These are phyloP conservation scores for Isaurus tuberculatus DNA, from an alignment of 92 coral and sea anemone species.

Conservation along the genomic window DNA sequence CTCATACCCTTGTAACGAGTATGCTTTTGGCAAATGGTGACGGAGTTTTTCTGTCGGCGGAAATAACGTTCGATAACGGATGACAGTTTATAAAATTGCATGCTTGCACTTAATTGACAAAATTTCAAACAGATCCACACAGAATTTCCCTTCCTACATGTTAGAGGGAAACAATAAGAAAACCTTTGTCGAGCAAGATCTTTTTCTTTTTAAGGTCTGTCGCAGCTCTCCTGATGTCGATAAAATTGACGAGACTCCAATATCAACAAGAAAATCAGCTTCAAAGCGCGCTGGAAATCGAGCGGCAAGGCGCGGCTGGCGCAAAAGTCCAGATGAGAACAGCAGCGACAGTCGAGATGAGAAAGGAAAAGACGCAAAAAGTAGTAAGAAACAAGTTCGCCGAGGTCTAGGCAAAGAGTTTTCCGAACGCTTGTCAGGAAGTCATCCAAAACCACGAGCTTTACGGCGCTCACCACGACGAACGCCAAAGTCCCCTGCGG, in stretches of 20 bases:
- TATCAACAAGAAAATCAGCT: constrained; percentile 65
- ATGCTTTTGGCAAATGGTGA: too few relatives aligned
- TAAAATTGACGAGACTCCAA: constrained; percentile 69
- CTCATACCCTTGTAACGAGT: too few relatives aligned
- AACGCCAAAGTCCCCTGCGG: neutral
- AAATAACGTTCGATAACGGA: too few relatives aligned
- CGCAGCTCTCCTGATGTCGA: constrained; percentile 27
- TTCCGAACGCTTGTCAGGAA: constrained; percentile 48
- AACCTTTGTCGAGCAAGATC: neutral
- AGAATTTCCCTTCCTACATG: too few relatives aligned
- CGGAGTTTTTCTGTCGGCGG: too few relatives aligned
- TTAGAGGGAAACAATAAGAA: too few relatives aligned
- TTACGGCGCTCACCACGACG: constrained; percentile 72
- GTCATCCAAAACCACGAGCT: neutral
- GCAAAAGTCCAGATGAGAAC: constrained; percentile 38
- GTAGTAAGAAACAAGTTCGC: constrained; percentile 54
- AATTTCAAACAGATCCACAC: too few relatives aligned
- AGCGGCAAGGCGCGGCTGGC: constrained; percentile 27
- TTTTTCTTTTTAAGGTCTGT: neutral
- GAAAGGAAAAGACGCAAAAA: constrained; percentile 11
- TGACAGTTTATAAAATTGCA: too few relatives aligned
- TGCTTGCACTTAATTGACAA: too few relatives aligned
- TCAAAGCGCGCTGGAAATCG: constrained; percentile 17
- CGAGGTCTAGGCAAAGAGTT: constrained; percentile 57
- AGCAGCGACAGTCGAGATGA: constrained; percentile 77